Base-by-base conservation (phyloP, 2,888 invertebrate genomes). In the Sisyra nigra region DNA sequence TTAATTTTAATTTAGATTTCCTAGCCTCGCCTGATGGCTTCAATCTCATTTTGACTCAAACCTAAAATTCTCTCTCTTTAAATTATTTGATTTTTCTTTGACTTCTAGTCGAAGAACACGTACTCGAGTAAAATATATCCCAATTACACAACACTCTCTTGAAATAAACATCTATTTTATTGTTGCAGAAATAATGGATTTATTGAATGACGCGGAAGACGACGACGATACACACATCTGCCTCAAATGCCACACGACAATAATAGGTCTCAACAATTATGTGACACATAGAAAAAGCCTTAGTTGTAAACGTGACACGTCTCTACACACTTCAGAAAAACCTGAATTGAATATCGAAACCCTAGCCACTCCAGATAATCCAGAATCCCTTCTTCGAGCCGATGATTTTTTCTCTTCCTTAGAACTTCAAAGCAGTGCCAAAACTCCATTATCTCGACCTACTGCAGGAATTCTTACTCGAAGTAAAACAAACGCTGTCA, bases 211-310 rank as follows among this genome's bases (percentile, higher is more conserved):
- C 11, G 66, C 69, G 45, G 76, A 78, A 47, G 80, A 79, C 44
- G 80, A 87, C 40, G 83, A 86, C 43, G 88, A 92, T 61, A 79
- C 74, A 3, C 92, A 93, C 57, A 74, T 86, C 48, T 93, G 92
- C 62, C 77, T 91, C 53, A 85, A 83, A 56, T 93, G 92, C 63
- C 82, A 83, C 52, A 58, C 70, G 13, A 88, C 89, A 3, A 79
- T 92, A 46, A 63, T 76, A 31, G 92, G 92, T 0, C 67, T 93
- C n/a, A 80, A 83, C 34, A 83, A 82, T 58, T 93, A 93, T 58
- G 75, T 93, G 18, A 71, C 72, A 32, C 92, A 93, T 56, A 74
- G 89, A 35, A 85, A 85, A 56, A 66, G 71, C 29, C 72, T 72
- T 49, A 87, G 87, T 52, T 66, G 67, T 18, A 68, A 69, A 58